phyloP scores from a whole-genome alignment of 2,888 invertebrate species.

The Achlya flavicornis region DNA sequence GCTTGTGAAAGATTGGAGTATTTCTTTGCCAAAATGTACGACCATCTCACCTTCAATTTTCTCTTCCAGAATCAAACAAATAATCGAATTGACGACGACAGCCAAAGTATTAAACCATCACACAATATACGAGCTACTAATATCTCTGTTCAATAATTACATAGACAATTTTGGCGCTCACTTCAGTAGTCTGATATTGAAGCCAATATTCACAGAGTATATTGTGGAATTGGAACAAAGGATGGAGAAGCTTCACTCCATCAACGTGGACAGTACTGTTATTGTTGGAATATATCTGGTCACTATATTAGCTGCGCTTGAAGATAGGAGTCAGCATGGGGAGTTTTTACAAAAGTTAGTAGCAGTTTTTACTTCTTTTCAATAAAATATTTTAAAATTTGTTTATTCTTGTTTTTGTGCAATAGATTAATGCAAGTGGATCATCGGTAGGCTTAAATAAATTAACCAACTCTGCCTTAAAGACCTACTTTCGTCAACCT shows the following conservation, averaged over 20 bases:
- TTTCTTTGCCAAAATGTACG: no score
- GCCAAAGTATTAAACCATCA: conserved; percentile 65
- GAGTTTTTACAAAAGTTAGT: conserved; percentile 85
- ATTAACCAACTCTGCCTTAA: no score
- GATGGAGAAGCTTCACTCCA: conserved; percentile 81
- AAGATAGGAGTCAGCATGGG: conserved; percentile 75
- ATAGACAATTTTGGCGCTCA: conserved; percentile 87
- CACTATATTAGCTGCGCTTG: conserved; percentile 79
- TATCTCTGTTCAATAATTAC: conserved; percentile 66
- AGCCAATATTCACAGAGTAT: conserved; percentile 82
- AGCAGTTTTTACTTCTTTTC: conserved; percentile 3
- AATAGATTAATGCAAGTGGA: no score
- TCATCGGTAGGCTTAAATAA: no score
- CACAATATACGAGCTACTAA: conserved; percentile 63
- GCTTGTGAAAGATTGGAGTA: no score
- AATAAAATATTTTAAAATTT: not conserved
- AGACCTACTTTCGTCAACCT: no score
- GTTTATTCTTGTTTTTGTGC: no score
- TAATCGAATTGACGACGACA: conserved; percentile 61
- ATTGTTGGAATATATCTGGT: conserved; percentile 86
- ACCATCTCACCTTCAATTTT: conserved; percentile 5
- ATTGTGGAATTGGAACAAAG: conserved; percentile 85
- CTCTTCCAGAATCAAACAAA: conserved; percentile 71
- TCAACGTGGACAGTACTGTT: conserved; percentile 81
- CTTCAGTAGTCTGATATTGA: conserved; percentile 84